Conservation (phyloP, 2,113 vertebrate genomes). For the Microcebus tavaratra region DNA sequence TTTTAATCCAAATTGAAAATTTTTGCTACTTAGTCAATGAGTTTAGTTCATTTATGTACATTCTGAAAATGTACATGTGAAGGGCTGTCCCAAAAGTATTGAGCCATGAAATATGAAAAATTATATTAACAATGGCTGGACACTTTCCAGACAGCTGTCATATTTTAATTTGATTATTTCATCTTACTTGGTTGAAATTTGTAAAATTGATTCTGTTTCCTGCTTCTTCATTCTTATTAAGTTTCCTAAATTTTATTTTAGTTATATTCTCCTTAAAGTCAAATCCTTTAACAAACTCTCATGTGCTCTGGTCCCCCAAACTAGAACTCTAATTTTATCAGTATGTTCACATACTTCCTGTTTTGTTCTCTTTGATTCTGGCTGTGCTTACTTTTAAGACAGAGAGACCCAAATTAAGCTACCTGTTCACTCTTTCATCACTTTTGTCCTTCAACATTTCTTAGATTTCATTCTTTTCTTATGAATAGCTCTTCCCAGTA, state of each 20-base stretch:
- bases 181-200: neutral
- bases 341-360: neutral
- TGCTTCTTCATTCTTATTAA: neutral
- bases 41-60: neutral
- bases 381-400: neutral
- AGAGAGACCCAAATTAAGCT: neutral
- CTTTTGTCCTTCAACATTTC: neutral
- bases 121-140: too few relatives aligned
- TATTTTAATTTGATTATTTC: neutral
- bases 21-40: neutral
- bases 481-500: neutral
- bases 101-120: too few relatives aligned
- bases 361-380: neutral
- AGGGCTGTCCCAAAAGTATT: too few relatives aligned
- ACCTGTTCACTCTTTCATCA: neutral
- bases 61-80: neutral
- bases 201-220: neutral
- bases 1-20: neutral
- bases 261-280: neutral
- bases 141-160: too few relatives aligned
- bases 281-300: neutral
- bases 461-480: neutral
- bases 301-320: neutral
- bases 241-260: neutral
- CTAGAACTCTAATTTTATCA: neutral